Evolutionary conservation across 2,113 vertebrate genomes (phyloP).

Genomic region (Mastomys coucha): DNA sequence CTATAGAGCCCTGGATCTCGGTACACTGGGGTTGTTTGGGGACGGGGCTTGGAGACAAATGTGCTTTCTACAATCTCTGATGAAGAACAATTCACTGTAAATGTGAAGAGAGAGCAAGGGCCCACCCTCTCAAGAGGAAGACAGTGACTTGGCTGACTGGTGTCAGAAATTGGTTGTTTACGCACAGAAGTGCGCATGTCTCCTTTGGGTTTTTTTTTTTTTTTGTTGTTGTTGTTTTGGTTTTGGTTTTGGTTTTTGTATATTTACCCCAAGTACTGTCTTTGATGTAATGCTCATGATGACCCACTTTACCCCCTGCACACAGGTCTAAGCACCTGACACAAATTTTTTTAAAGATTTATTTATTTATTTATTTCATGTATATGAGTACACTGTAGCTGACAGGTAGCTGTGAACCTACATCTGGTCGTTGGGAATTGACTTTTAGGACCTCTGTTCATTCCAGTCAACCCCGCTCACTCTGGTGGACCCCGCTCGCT

Average conservation of each 20-base stretch:
- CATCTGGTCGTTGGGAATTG: too few relatives aligned
- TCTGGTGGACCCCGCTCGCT: too few relatives aligned
- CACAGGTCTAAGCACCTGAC: background rate
- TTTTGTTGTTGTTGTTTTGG: background rate
- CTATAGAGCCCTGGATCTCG: background rate
- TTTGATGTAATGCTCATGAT: background rate
- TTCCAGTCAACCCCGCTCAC: too few relatives aligned
- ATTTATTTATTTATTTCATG: too few relatives aligned
- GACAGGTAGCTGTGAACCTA: too few relatives aligned
- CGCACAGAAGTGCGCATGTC: background rate
- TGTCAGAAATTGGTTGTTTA: background rate
- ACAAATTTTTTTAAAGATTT: background rate
- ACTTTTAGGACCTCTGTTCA: too few relatives aligned
- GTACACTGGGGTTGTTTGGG: background rate
- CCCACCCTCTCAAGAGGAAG: conserved; percentile 15
- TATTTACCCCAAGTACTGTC: background rate
- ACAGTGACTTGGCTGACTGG: background rate
- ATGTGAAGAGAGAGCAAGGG: background rate
- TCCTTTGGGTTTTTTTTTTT: background rate
- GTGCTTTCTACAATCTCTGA: background rate
- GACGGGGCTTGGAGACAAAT: background rate
- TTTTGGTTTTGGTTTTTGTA: background rate
- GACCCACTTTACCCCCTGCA: background rate
- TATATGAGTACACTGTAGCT: too few relatives aligned
- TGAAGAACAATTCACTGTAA: background rate